These are phyloP conservation scores for Bubo bubo DNA, from an alignment of 2,113 vertebrate genomes.

Conservation along the genomic window DNA sequence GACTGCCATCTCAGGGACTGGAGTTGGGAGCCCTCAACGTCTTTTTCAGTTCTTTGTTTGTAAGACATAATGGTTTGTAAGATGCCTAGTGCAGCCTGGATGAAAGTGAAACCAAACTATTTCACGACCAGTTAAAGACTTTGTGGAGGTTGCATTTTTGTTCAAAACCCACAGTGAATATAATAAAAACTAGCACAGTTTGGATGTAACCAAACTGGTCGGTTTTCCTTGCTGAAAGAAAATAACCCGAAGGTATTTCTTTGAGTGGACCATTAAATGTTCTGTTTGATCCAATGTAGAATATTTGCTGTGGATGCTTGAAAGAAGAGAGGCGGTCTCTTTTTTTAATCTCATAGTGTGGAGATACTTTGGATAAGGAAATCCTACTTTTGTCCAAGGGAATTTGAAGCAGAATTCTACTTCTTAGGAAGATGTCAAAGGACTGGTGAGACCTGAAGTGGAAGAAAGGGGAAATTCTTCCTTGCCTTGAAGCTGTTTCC, in stretches of 20 bases:
- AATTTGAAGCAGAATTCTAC: neutral
- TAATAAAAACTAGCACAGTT: neutral
- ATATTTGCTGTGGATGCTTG: neutral
- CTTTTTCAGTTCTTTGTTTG: neutral
- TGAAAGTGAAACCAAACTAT: neutral
- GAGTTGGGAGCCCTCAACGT: accelerated
- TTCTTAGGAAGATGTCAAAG: neutral
- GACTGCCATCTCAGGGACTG: neutral
- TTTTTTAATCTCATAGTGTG: neutral
- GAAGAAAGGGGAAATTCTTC: neutral
- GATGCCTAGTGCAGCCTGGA: neutral
- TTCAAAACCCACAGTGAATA: neutral
- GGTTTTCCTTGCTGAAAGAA: neutral
- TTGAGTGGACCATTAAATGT: neutral
- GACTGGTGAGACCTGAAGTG: neutral
- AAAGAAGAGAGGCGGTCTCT: neutral
- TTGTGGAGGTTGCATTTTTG: neutral
- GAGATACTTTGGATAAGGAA: neutral
- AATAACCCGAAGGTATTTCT: neutral
- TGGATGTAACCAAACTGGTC: neutral
- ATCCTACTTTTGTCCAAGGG: neutral
- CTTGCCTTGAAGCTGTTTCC: neutral
- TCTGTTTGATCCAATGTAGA: neutral
- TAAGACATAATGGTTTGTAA: neutral
- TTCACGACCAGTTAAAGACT: neutral